Base-by-base conservation (phyloP, 2,797 vertebrate species). In the Syndactyla subalaris region DNA sequence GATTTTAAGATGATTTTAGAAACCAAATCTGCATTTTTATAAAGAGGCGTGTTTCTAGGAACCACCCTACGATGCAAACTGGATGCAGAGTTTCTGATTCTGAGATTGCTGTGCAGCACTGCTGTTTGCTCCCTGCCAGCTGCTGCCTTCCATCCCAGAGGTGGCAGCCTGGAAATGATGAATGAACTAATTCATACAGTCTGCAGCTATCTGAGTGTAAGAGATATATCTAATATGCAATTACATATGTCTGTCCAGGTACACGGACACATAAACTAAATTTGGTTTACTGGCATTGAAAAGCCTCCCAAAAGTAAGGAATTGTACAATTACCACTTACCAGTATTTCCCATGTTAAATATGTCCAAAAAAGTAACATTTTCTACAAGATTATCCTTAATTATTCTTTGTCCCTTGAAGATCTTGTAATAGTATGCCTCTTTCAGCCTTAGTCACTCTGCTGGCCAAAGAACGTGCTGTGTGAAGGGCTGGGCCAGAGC, bases 121-220 rank as follows among this genome's bases (percentile, higher is more conserved):
- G 79, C 76, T 89, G 23, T 5, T 27, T 19, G 39, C 71, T 93
- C 63, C 80, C 21, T 63, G 79, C 29, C 71, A 92, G 74, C 83
- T 89, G 95, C 88, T 89, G 85, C 87, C 73, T 92, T 62, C 75
- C 63, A 68, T 51, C 92, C 85, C 94, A 67, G 80, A 43, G 74
- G 67, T n/a, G 22, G 59, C 79, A 81, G 93, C 83, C 67, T 82
- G 36, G 52, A 85, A 89, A 87, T 85, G 87, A 96, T 93, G 88
- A 94, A 94, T 68, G 76, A 85, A 80, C 79, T 90, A 88, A 95
- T 87, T 92, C 92, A 83, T 71, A 34, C 21, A 58, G 45, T 54
- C 77, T 65, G 74, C 21, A 79, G 88, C 71, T 57, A 32, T 51
- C 52, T 27, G 52, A 73, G 68, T 52, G 75, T 41, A 83, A 80